phyloP scores from a whole-genome alignment of 1,140 invertebrate genomes.

The Anagrus nilaparvatae region DNA sequence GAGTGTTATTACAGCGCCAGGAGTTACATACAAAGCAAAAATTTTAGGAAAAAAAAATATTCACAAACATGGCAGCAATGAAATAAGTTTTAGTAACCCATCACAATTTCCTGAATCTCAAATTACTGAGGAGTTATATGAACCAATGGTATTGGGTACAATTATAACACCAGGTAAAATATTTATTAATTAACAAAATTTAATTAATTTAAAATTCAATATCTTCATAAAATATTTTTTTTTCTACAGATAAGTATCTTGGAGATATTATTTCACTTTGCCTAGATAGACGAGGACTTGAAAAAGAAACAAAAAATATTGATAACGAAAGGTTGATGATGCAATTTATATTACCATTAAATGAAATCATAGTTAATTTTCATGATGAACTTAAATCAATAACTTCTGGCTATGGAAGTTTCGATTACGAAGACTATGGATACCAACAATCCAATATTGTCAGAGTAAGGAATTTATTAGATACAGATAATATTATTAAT shows the following conservation, averaged over 20 bases:
- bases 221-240: slow-evolving; percentile 6
- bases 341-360: slow-evolving; percentile 76
- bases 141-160: slow-evolving; percentile 82
- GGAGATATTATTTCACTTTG: slow-evolving; percentile 63
- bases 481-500: neutral
- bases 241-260: slow-evolving; percentile 52
- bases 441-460: slow-evolving; percentile 63
- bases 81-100: slow-evolving; percentile 77
- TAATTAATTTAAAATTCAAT: slow-evolving; percentile 8
- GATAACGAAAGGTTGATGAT: slow-evolving; percentile 74
- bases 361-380: slow-evolving; percentile 91
- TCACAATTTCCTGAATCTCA: slow-evolving; percentile 58
- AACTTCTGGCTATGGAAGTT: slow-evolving; percentile 91
- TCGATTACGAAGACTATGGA: slow-evolving; percentile 92
- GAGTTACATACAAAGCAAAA: slow-evolving; percentile 87
- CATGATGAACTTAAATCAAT: slow-evolving; percentile 85
- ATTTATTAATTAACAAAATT: slow-evolving; percentile 11
- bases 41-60: slow-evolving; percentile 55
- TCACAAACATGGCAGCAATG: slow-evolving; percentile 45
- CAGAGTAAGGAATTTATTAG: slow-evolving; percentile 48
- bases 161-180: slow-evolving; percentile 71
- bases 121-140: slow-evolving; percentile 65
- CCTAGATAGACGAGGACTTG: slow-evolving; percentile 66
- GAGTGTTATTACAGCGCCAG: slow-evolving; percentile 85
- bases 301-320: slow-evolving; percentile 64